phyloP scores from a whole-genome alignment of 2,888 invertebrate genomes.

The Eupithecia inturbata region DNA sequence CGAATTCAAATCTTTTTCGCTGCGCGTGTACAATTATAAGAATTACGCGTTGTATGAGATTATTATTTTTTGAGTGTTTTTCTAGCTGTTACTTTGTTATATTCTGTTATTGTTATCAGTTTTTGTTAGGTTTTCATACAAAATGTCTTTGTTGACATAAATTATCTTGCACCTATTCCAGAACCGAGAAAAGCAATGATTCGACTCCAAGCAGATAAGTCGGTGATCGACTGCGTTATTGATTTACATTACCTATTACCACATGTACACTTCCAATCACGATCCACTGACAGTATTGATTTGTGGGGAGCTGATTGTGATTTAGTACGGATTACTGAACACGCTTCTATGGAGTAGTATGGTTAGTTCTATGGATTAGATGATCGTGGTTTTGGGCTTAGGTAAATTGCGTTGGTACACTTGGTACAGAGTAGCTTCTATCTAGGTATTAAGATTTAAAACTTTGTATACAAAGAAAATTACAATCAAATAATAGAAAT shows the following conservation, averaged over 20 bases:
- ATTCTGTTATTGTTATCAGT: too few relatives aligned
- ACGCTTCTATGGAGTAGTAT: conserved; percentile 1
- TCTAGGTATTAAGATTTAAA: neutral
- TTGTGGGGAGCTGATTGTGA: conserved; percentile 1
- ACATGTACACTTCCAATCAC: neutral
- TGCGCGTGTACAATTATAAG: too few relatives aligned
- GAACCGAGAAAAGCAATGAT: neutral
- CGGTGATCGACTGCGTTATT: neutral
- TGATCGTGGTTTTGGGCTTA: neutral
- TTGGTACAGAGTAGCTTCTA: neutral
- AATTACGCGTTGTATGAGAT: too few relatives aligned
- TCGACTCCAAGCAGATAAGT: neutral
- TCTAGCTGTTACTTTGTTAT: too few relatives aligned
- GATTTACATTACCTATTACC: neutral
- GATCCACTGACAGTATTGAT: neutral
- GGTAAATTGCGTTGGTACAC: conserved; percentile 1
- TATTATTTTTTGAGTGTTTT: too few relatives aligned
- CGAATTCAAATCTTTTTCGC: too few relatives aligned
- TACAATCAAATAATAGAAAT: too few relatives aligned
- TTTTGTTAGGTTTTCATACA: too few relatives aligned
- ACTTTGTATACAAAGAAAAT: too few relatives aligned
- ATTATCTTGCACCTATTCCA: too few relatives aligned
- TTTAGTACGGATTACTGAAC: conserved; percentile 3
- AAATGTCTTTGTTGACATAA: too few relatives aligned
- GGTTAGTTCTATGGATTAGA: neutral